Percentiles rank a stretch among this genome's conserved stretches.
These are phyloP conservation scores for Edolisoma coerulescens DNA, from an alignment of 2,113 vertebrate genomes.

Conservation along the genomic window DNA sequence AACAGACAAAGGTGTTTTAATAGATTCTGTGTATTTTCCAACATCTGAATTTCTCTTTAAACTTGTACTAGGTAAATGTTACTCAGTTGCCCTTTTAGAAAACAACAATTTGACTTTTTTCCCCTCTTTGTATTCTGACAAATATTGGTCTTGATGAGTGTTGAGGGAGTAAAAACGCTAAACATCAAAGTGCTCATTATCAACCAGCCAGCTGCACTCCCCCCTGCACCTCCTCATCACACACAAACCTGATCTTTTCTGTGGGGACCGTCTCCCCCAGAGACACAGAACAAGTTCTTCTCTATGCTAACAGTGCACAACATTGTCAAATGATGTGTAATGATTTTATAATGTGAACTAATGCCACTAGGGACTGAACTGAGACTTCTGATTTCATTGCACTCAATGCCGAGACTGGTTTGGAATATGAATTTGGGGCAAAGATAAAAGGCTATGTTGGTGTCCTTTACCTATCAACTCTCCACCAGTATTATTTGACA, in stretches of 20 bases:
- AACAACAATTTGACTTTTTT: slow-evolving; percentile 52
- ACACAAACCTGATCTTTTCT: slow-evolving; percentile 65
- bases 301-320: slow-evolving; percentile 74
- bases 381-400: slow-evolving; percentile 77
- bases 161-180: slow-evolving; percentile 36
- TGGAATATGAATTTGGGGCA: slow-evolving; percentile 69
- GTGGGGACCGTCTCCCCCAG: slow-evolving; percentile 68
- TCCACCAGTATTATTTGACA: background rate
- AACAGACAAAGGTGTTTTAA: slow-evolving; percentile 19
- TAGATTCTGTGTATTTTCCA: background rate
- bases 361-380: slow-evolving; percentile 70
- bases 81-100: slow-evolving; percentile 52
- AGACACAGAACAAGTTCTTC: slow-evolving; percentile 74
- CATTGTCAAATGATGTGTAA: slow-evolving; percentile 77
- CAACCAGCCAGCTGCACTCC: slow-evolving; percentile 61
- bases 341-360: slow-evolving; percentile 78
- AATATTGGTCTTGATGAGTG: slow-evolving; percentile 59
- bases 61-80: slow-evolving; percentile 37
- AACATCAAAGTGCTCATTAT: slow-evolving; percentile 68
- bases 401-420: slow-evolving; percentile 59
- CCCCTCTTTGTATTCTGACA: slow-evolving; percentile 41
- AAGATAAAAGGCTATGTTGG: background rate
- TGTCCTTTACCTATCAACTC: background rate
- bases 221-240: slow-evolving; percentile 38
- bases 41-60: slow-evolving; percentile 52